Base-by-base conservation (phyloP, 2,888 invertebrate genomes). In the Euplexia lucipara region DNA sequence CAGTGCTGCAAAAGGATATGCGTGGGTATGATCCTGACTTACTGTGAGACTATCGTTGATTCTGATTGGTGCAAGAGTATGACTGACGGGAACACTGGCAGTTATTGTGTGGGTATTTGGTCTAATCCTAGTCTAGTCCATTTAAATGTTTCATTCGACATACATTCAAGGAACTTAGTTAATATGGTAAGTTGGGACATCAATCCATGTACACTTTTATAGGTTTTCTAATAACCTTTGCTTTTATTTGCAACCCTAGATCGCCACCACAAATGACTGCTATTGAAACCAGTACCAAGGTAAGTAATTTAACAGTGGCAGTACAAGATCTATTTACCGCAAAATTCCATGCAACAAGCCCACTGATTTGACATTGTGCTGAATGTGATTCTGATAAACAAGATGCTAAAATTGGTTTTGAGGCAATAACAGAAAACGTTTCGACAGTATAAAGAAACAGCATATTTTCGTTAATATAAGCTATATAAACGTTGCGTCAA, bases 401-500 rank as follows among this genome's bases (percentile, higher is more conserved):
- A 34, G 14, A 22, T 34, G 18, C 10, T 16, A 22, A 22, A 59
- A 2, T 57, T 16, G 16, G 3, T 26, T 64, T 68, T 18, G 12
- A 32, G 22, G 62, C 22, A 32, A 48, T 32, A 42, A 22, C 18
- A 49, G 8, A 49, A 61, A 70, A 48, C 14, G n/a, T 37, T 69
- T 51, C 37, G 20, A 35, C 16, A 12, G 14, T 18, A n/a, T 45
- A 57, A 53, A 53, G n/a, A 41, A 37, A 42, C 35, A 34, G 20
- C 16, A 49, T 47, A 22, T 61, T 54, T 54, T 49, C 18, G 22
- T 45, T 45, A 67, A 60, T 56, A 57, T 41, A 54, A 8, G 51
- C 18, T 41, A 52, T n/a, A 54, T 59, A 53, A 47, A 62, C 7
- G 49, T 59, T 70, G 47, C 54, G 63, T 45, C 54, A 68, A 78